phyloP scores from a whole-genome alignment of 2,113 vertebrate species.

The Meles meles region DNA sequence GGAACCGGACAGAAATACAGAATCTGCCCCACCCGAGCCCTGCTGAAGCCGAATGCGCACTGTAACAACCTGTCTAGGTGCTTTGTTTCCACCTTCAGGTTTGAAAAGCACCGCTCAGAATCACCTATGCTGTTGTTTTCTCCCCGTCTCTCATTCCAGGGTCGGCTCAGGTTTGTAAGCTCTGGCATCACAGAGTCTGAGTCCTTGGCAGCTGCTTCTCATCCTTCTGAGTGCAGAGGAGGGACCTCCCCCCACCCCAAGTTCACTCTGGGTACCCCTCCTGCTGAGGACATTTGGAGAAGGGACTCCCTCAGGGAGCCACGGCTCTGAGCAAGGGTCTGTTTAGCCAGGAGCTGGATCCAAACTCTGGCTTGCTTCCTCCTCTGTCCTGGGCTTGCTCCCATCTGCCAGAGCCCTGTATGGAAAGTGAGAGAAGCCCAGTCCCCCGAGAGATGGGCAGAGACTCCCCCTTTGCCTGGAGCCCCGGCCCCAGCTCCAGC shows the following conservation, averaged over 20 bases:
- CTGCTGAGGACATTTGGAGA: slow-evolving; percentile 75
- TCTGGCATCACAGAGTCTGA: neutral
- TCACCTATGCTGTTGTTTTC: neutral
- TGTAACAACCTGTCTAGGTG: neutral
- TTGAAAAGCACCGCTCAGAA: neutral
- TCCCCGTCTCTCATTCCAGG: slow-evolving; percentile 34
- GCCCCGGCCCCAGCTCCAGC: slow-evolving; percentile 55
- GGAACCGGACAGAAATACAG: neutral
- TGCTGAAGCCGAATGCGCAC: neutral
- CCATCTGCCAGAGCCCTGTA: slow-evolving; percentile 70
- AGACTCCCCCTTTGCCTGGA: slow-evolving; percentile 72
- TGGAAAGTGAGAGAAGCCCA: slow-evolving; percentile 78
- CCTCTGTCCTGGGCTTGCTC: slow-evolving; percentile 63
- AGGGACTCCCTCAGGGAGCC: slow-evolving; percentile 8
- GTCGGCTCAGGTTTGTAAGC: neutral
- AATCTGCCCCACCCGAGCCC: neutral
- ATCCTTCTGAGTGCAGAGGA: neutral
- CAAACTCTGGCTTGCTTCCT: slow-evolving; percentile 79
- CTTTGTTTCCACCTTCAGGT: neutral
- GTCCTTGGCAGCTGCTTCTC: neutral
- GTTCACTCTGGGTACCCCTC: slow-evolving; percentile 72
- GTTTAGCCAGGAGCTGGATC: slow-evolving; percentile 81
- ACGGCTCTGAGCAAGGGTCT: slow-evolving; percentile 77
- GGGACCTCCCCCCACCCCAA: no score
- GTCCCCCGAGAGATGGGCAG: slow-evolving; percentile 76